Evolutionary conservation across 2,888 invertebrate species (phyloP).

Genomic region (Microctonus aethiopoides): DNA sequence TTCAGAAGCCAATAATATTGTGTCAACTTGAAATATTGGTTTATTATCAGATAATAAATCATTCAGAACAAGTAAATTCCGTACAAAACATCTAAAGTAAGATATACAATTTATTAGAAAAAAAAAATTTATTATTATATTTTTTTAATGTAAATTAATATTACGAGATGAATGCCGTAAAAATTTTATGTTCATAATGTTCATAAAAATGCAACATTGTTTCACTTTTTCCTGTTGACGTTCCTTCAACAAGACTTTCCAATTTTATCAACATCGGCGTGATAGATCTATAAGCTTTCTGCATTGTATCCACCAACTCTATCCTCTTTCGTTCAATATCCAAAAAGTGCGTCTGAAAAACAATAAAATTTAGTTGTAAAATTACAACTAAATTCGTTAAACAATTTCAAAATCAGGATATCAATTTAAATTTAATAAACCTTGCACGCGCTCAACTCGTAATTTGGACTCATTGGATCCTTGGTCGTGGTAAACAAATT

Average conservation of each 20-base stretch:
- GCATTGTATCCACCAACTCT: conserved; percentile 75
- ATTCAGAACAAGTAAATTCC: conserved; percentile 79
- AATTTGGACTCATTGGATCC: conserved; percentile 20
- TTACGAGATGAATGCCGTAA: conserved; percentile 74
- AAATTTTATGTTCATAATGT: conserved; percentile 86
- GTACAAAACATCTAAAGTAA: conserved; percentile 56
- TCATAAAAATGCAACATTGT: conserved; percentile 83
- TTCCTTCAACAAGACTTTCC: conserved; percentile 84
- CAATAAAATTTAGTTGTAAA: neutral
- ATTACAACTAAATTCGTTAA: neutral
- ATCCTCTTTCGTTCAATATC: conserved; percentile 77
- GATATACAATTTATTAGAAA: no score
- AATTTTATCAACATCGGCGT: conserved; percentile 87
- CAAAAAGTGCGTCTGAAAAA: conserved; percentile 76
- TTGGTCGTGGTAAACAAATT: conserved; percentile 50
- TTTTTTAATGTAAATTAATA: neutral
- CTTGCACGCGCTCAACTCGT: conserved; percentile 50
- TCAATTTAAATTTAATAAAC: conserved; percentile 28
- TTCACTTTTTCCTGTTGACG: conserved; percentile 79
- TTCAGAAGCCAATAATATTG: conserved; percentile 79
- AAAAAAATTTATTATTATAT: neutral
- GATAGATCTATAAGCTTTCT: conserved; percentile 81
- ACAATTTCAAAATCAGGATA: neutral
- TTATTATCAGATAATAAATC: conserved; percentile 69
- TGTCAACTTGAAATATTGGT: conserved; percentile 84